These are phyloP conservation scores for Leucosticte australis DNA, from an alignment of 2,113 vertebrate species.

Conservation along the genomic window DNA sequence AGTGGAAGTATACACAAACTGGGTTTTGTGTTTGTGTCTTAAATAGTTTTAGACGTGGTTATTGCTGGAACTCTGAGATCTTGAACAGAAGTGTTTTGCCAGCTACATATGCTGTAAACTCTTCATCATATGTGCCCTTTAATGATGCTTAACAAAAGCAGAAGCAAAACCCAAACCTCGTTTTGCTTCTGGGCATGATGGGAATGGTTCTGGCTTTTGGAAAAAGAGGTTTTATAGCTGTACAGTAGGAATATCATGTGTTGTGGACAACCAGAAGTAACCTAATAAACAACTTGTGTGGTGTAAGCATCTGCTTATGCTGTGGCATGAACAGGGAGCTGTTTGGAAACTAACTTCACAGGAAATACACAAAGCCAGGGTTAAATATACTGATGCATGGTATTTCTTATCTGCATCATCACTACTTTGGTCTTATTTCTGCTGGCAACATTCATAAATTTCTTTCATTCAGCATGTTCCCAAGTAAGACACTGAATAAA, in stretches of 20 bases:
- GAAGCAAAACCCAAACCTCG: neutral
- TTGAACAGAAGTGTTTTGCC: neutral
- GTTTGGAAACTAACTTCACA: neutral
- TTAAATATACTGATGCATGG: neutral
- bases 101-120: neutral
- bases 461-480: neutral
- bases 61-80: neutral
- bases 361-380: neutral
- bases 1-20: neutral
- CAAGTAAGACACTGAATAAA: neutral
- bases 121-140: neutral
- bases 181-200: neutral
- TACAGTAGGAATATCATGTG: neutral
- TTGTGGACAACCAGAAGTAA: neutral
- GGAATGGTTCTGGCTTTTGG: neutral
- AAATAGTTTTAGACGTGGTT: neutral
- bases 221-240: neutral
- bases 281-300: neutral
- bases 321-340: neutral
- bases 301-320: neutral
- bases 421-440: neutral
- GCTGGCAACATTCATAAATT: neutral
- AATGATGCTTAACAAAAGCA: neutral
- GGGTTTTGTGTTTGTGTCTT: neutral
- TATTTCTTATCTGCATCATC: neutral